Percentiles rank a stretch among this genome's conserved stretches.
Conservation (phyloP, 2,888 invertebrate species). For the Cantharis rustica region DNA sequence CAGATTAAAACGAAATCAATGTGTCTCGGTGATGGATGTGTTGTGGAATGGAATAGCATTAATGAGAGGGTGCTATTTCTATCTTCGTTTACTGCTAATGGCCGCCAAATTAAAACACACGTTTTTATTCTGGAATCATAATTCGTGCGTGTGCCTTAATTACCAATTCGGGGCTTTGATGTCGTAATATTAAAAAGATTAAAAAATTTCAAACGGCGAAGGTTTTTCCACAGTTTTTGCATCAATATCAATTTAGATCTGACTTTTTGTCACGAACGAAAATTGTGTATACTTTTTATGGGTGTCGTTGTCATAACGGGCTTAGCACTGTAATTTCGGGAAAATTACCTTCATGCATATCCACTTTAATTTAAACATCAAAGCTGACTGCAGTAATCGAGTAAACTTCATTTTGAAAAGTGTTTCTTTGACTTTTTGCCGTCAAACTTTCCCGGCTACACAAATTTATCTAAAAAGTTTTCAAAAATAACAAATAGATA, state of each 20-base stretch:
- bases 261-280: background rate
- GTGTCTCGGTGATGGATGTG: constrained; percentile 44
- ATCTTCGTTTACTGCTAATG: constrained; percentile 30
- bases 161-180: constrained; percentile 7
- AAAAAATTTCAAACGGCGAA: background rate
- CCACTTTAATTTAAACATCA: background rate
- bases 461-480: background rate
- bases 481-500: background rate
- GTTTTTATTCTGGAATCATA: constrained; percentile 28
- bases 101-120: constrained; percentile 35
- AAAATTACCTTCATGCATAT: background rate
- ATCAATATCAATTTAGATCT: background rate
- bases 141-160: constrained; percentile 14
- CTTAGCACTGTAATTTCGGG: background rate
- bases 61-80: constrained; percentile 8
- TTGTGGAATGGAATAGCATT: constrained; percentile 16
- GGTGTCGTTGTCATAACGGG: background rate
- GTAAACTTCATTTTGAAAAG: background rate
- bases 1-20: constrained; percentile 48
- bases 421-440: background rate
- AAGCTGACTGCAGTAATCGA: background rate
- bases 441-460: background rate
- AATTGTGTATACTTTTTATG: background rate
- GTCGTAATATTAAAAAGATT: background rate
- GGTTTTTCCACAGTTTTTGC: background rate